phyloP scores from a whole-genome alignment of 2,113 vertebrate species.

The Cebus imitator region DNA sequence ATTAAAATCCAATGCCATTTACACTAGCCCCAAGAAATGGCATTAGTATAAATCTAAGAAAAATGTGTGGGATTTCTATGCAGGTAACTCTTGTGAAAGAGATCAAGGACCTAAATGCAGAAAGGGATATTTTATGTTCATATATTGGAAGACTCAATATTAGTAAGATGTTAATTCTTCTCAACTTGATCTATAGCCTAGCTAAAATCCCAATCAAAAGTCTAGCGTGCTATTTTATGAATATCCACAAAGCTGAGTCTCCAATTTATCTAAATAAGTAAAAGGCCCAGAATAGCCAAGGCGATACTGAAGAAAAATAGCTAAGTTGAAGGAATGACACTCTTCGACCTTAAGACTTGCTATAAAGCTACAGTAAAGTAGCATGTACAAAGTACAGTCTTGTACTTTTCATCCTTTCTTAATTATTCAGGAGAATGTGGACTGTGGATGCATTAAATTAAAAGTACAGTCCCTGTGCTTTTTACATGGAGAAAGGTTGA shows the following conservation, averaged over 20 bases:
- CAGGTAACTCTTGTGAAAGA: background rate
- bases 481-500: slow-evolving; percentile 12
- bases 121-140: background rate
- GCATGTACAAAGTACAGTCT: rapidly evolving
- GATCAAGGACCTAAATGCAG: background rate
- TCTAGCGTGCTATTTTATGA: too few species aligned
- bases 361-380: background rate
- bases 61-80: background rate
- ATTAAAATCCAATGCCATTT: background rate
- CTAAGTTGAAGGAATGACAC: background rate
- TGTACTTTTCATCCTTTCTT: too few species aligned
- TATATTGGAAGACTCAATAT: too few species aligned
- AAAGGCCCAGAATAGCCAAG: background rate
- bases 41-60: background rate
- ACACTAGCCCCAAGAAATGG: background rate
- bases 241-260: background rate
- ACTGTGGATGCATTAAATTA: too few species aligned
- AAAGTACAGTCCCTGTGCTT: rapidly evolving
- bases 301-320: rapidly evolving
- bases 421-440: too few species aligned
- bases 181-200: background rate
- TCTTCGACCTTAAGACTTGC: background rate
- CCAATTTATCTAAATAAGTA: background rate
- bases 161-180: background rate
- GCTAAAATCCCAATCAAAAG: background rate